Percentiles rank a stretch among this genome's conserved stretches.
These are phyloP conservation scores for Takifugu ocellatus DNA, from an alignment of 2,797 vertebrate genomes.

Conservation along the genomic window DNA sequence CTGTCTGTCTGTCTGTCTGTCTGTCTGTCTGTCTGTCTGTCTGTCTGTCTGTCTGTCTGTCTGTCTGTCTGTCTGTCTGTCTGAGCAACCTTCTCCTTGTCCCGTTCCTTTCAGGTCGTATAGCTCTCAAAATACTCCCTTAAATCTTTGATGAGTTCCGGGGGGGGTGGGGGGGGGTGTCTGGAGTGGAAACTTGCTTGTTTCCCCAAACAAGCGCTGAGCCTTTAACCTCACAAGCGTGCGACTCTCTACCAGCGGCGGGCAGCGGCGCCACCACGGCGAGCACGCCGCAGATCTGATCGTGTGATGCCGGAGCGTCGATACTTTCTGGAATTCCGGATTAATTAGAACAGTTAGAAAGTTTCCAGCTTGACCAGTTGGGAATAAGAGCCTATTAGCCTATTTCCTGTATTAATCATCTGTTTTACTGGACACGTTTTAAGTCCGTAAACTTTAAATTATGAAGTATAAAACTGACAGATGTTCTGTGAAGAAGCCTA, in stretches of 20 bases:
- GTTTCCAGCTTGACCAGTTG: conserved; percentile 71
- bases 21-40: too few species aligned
- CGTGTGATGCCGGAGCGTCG: conserved; percentile 53
- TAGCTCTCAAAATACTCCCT: conserved; percentile 69
- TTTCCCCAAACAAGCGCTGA: conserved; percentile 57
- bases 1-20: too few species aligned
- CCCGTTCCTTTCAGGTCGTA: conserved; percentile 60
- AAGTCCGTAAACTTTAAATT: conserved; percentile 29
- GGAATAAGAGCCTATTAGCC: conserved; percentile 77
- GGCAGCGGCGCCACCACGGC: conserved; percentile 15
- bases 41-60: conserved; percentile 11
- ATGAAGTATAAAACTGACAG: conserved; percentile 7
- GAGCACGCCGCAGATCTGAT: conserved; percentile 34
- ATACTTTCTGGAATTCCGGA: conserved; percentile 64
- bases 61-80: conserved; percentile 62
- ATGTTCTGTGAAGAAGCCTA: neutral
- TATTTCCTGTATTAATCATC: conserved; percentile 69
- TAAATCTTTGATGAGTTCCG: conserved; percentile 76
- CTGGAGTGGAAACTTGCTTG: conserved; percentile 61
- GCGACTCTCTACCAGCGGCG: conserved; percentile 51
- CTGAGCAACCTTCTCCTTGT: conserved; percentile 60
- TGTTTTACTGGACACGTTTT: conserved; percentile 50
- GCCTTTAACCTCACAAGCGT: conserved; percentile 65
- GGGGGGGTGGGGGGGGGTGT: conserved; percentile 37
- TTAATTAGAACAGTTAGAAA: conserved; percentile 73